Conservation (phyloP, 2,797 vertebrate species). For the Denticeps clupeoides region DNA sequence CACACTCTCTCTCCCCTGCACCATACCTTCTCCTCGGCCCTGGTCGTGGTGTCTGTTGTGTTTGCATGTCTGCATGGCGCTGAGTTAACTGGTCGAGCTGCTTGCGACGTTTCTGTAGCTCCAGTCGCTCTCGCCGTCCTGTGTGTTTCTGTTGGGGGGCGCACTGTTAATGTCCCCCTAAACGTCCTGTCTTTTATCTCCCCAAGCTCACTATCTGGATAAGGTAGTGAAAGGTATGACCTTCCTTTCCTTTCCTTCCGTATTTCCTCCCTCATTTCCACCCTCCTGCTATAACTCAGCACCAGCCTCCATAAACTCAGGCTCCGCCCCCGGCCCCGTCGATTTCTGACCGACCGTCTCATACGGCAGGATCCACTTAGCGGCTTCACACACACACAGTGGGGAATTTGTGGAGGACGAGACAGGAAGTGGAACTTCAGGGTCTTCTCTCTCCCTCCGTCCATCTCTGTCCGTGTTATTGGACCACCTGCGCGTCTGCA, state of each 20-base stretch:
- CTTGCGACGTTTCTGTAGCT: slow-evolving; percentile 26
- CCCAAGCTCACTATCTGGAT: slow-evolving; percentile 99
- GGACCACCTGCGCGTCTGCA: too few species aligned
- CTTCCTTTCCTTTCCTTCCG: slow-evolving; percentile 72
- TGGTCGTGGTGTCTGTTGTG: slow-evolving; percentile 10
- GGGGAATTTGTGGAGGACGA: too few species aligned
- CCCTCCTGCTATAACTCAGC: too few species aligned
- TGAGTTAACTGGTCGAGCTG: slow-evolving; percentile 41
- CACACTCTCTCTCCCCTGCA: neutral
- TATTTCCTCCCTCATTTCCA: slow-evolving; percentile 37
- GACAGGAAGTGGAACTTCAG: too few species aligned
- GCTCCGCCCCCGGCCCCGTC: too few species aligned
- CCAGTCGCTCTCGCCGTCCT: slow-evolving; percentile 24
- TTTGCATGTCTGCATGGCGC: slow-evolving; percentile 50
- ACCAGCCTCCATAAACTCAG: too few species aligned
- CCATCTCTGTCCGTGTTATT: too few species aligned
- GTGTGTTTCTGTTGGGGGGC: too few species aligned
- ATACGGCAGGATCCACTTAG: too few species aligned
- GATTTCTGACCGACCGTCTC: too few species aligned
- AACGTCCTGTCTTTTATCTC: slow-evolving; percentile 98
- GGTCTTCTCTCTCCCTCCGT: too few species aligned
- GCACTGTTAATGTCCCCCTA: slow-evolving; percentile 82
- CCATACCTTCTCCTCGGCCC: slow-evolving; percentile 3
- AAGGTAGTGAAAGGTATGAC: slow-evolving; percentile 99
- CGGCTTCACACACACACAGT: too few species aligned